These are phyloP conservation scores for Borostomias antarcticus DNA, from an alignment of 2,797 vertebrate species.

Conservation along the genomic window DNA sequence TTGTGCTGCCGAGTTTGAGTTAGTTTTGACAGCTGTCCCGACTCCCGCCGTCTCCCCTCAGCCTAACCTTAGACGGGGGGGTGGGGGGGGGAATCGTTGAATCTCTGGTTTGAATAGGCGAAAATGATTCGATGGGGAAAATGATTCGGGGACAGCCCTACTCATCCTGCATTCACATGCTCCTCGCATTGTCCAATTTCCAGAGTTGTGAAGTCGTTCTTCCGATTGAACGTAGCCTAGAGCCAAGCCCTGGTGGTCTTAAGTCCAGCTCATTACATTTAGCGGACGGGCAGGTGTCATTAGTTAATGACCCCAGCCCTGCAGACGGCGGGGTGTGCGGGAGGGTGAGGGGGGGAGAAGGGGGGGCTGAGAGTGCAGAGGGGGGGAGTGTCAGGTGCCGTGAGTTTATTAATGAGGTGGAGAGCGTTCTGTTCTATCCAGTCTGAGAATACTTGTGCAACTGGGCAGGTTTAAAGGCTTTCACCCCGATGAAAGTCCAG, in stretches of 20 bases:
- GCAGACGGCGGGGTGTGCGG: neutral
- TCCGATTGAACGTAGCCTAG: neutral
- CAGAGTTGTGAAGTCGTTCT: no score
- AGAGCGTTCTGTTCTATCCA: conserved; percentile 2
- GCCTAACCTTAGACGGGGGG: no score
- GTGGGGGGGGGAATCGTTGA: no score
- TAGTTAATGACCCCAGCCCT: neutral
- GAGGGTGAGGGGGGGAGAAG: neutral
- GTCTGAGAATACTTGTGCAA: conserved; percentile 17
- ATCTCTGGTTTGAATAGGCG: no score
- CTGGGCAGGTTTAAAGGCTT: conserved; percentile 58
- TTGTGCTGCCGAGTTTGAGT: no score
- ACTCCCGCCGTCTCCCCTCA: no score
- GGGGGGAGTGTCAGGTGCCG: neutral
- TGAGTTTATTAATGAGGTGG: conserved; percentile 31
- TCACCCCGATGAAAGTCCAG: conserved; percentile 64
- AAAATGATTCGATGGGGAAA: no score
- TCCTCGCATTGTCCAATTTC: no score
- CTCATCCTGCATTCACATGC: no score
- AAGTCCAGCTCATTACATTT: neutral
- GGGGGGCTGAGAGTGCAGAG: neutral
- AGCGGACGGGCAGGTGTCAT: neutral
- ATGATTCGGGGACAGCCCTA: no score
- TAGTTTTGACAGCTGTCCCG: no score
- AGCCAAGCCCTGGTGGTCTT: neutral